A percentile compares a stretch with the other conserved stretches of the same genome.
Evolutionary conservation across 2,888 invertebrate species (phyloP).

Genomic region (Homarus gammarus): DNA sequence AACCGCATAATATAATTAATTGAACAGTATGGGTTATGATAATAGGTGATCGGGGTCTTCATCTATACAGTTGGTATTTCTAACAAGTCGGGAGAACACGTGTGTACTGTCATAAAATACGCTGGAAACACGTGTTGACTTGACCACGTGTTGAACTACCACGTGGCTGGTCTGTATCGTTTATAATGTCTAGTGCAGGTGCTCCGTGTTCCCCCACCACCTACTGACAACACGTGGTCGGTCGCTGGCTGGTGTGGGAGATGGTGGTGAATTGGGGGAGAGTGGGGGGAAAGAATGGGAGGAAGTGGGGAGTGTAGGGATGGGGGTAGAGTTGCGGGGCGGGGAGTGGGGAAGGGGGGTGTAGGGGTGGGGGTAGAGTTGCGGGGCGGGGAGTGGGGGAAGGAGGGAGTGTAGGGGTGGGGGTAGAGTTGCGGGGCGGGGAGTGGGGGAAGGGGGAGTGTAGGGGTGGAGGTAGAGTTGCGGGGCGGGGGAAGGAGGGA

Average conservation of each 20-base stretch:
- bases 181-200: no score
- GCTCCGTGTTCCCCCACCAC: no score
- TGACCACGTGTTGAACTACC: no score
- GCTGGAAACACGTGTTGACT: no score
- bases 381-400: not conserved
- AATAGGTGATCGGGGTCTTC: no score
- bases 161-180: no score
- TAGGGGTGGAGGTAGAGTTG: not conserved
- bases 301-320: not conserved
- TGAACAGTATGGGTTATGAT: no score
- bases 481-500: not conserved
- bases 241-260: not conserved
- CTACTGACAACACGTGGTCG: no score
- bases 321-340: not conserved
- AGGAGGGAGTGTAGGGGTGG: not conserved
- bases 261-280: not conserved
- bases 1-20: no score
- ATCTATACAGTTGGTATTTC: no score
- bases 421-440: not conserved
- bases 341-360: not conserved
- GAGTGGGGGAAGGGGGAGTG: not conserved
- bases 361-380: not conserved
- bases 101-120: no score
- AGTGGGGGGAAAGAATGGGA: not conserved
- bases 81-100: no score